Evolutionary conservation across 2,113 vertebrate species (phyloP), one percentile per base, ranked within the genome.

Genomic region (Ariopsis seemanni): DNA sequence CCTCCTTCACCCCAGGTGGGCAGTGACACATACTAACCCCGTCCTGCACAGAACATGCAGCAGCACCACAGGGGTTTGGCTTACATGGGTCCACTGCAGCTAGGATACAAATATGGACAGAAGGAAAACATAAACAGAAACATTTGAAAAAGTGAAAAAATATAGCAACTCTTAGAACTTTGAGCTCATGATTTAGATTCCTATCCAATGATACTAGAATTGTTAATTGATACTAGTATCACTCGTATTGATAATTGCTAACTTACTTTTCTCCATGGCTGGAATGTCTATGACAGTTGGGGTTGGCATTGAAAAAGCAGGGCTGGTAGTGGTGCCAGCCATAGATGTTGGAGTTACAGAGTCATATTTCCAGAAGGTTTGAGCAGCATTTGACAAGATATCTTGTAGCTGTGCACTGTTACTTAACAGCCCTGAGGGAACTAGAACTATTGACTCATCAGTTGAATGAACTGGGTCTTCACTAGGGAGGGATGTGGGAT

Each of bases 1-100:
- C 65, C 15, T 92, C 90, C 55, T 7, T 84, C 58, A 89, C 89
- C 27, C 93, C 90, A 0, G 34, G 82, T 52, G 92, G 91, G 22
- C 93, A 95, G 25, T 93, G 87, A 52, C 94, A 95, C 22, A 89
- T 0, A 22, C 92, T 85, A 4, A 89, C 87, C 5, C 91, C 92
- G 1, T 91, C 91, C 42, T 77, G 90, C 52, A 93, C 91, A 30
- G 91, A 89, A 89, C 95, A 97, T 18, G 90, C 90, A 27, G 93
- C 94, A 84, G 80, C 22, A 7, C 94, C 93, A 86, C 94, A 94
- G 7, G 91, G 92, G 86, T 94, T 94, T 5, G 94, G 89, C 1
- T 93, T 89, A 92, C 94, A 95, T 42, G 90, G 93, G 88, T 94
- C 89, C 42, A 90, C 4, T 1, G 14, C 84, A 88, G 78, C 95